Evolutionary conservation across 2,113 vertebrate genomes (phyloP), one percentile per base, ranked within the genome.

Genomic region (Neodontobutis hainanensis): DNA sequence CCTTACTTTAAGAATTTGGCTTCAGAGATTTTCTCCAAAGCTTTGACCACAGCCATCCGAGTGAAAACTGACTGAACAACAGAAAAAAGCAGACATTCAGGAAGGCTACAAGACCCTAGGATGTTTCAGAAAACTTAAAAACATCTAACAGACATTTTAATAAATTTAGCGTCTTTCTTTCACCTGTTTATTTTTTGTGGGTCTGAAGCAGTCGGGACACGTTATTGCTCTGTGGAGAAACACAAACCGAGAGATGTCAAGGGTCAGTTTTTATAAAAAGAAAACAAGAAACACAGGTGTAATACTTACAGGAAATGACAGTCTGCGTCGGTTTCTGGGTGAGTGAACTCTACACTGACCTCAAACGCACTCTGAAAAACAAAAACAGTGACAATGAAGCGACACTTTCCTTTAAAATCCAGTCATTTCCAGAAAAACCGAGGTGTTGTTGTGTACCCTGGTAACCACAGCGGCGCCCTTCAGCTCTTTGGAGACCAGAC

Each of bases 41-140:
- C 96, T 92, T 99, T 98, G 78, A 95, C 86, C 86, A 99, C 97
- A 1, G 97, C 97, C 95, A 97, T 98, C 92, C 97, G 94, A 59
- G 97, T 99, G 89, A 97, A 99, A 73, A 98, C 91, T 27, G 96
- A 98, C 97, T 99, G 89, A 10, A 58, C 50, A 70, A 43, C 34
- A n/a, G 44, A 11, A 16, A 4, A 11, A n/a, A 52, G 34, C 10
- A 11, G 6, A 4, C 7, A 8, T 11, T 43, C 42, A 8, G 42
- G 6, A 11, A 43, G 10, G 2, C 42, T 43, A 43, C 6, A 43
- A 43, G 42, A 8, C 19, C 2, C 19, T 27, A 27, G 19, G 19
- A 27, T 2, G 19, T 27, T n/a, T 27, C 19, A 27, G 2, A 27
- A 27, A 27, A 27, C 19, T 27, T 27, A 27, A 27, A 27, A 27